phyloP scores from a whole-genome alignment of 2,113 vertebrate genomes.

The Noturus placidus region DNA sequence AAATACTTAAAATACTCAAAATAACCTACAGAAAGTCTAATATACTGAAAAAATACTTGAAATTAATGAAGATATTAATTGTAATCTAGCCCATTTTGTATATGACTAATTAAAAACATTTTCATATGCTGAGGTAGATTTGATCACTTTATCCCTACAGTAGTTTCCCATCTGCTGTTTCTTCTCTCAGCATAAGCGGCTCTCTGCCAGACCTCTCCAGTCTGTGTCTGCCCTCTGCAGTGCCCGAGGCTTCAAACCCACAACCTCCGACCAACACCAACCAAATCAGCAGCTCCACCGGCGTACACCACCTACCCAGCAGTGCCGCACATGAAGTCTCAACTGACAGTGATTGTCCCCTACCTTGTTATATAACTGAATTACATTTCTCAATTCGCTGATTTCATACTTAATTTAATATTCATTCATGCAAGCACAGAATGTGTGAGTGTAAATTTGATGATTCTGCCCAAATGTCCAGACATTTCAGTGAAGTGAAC shows the following conservation, averaged over 20 bases:
- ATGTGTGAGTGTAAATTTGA: background rate
- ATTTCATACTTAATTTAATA: background rate
- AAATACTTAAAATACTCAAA: no score
- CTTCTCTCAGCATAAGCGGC: slow-evolving; percentile 74
- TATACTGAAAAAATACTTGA: background rate
- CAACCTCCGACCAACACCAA: slow-evolving; percentile 65
- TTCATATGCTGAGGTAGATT: background rate
- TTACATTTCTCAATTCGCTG: background rate
- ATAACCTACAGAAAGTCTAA: background rate
- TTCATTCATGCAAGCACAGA: background rate
- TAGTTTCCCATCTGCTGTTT: slow-evolving; percentile 68
- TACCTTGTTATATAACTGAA: slow-evolving; percentile 36
- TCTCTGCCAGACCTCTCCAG: slow-evolving; percentile 80
- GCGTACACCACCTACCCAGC: slow-evolving; percentile 71
- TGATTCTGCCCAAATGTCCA: background rate
- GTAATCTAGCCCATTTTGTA: background rate
- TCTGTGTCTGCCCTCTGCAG: slow-evolving; percentile 76
- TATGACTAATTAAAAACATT: background rate
- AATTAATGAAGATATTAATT: background rate
- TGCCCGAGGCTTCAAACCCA: slow-evolving; percentile 70
- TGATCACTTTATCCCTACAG: slow-evolving; percentile 48
- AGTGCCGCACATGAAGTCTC: slow-evolving; percentile 55
- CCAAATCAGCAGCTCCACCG: slow-evolving; percentile 67
- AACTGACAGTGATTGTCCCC: slow-evolving; percentile 24
- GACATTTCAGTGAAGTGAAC: background rate